Evolutionary conservation across 2,888 invertebrate species (phyloP), one percentile per base, ranked within the genome.

Genomic region (Drosophila nr. perissopoda): DNA sequence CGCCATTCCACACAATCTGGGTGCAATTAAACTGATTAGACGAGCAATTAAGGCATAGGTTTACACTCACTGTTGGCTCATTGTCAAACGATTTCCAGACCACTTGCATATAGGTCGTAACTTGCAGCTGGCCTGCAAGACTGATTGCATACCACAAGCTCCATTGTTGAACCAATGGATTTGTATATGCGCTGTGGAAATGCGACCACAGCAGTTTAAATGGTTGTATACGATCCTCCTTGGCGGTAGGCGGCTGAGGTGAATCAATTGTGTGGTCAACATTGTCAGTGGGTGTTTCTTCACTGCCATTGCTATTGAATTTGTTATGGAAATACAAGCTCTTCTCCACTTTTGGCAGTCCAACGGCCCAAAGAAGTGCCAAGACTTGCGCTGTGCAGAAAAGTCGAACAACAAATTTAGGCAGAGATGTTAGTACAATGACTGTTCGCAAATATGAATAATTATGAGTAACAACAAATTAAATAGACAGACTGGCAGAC

Each of bases 141-240:
- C 95, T 95, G 16, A 96, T 92, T 0, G 96, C 95, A 95, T 96
- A 97, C 96, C 96, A 97, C 11, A 96, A 73, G 1, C 96, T 96
- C 97, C 97, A 97, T 90, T 96, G 95, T 0, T 96, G 67, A 0
- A 96, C 95, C 83, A 95, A 94, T 1, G 83, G 73, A 90, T 95
- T 95, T 0, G 94, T 93, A 80, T 95, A 96, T 16, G 96, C 95
- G 64, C 93, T 92, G 27, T 92, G 86, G 76, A 96, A 95, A 86
- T 96, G 95, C 42, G 91, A 87, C 94, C 95, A 94, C 78, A 96
- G 92, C 25, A 95, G 91, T 25, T 88, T 73, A 76, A 90, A 52
- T 0, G 92, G 73, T 21, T 60, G 71, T 0, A 48, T 1, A 6
- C 25, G 48, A 31, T 54, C 33, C 38, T 38, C 31, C 3, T 61